phyloP scores from a whole-genome alignment of 2,797 vertebrate species.

The Falco rusticolus region DNA sequence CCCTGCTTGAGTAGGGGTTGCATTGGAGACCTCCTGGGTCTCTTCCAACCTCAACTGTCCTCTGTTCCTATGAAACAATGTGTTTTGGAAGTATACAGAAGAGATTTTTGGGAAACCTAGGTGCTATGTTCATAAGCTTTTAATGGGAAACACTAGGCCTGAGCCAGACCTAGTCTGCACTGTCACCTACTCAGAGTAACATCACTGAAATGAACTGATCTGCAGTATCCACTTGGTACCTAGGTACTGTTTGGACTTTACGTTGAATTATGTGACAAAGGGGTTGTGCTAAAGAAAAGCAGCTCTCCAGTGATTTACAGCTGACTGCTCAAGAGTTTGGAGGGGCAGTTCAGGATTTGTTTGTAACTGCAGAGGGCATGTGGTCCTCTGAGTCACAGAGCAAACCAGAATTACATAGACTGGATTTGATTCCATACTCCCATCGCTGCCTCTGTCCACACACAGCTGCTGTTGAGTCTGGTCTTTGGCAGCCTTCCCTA shows the following conservation, averaged over 20 bases:
- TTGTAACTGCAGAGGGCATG: not conserved
- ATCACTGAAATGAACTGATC: not conserved
- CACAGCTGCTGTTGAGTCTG: not conserved
- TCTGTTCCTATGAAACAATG: not conserved
- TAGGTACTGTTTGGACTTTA: not conserved
- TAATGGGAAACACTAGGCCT: not conserved
- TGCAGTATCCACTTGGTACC: not conserved
- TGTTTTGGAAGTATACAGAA: not conserved
- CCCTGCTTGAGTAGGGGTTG: not conserved
- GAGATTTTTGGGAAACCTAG: not conserved
- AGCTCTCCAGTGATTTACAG: not conserved
- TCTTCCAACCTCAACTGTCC: not conserved
- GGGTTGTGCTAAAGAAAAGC: not conserved
- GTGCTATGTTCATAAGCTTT: not conserved
- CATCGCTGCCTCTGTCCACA: not conserved
- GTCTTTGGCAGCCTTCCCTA: not conserved
- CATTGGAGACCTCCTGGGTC: not conserved
- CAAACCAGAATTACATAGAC: not conserved
- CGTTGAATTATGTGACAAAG: not conserved
- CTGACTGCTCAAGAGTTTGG: not conserved
- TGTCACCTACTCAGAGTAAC: not conserved
- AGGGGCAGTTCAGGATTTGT: not conserved
- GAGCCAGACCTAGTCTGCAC: not conserved
- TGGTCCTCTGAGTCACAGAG: accelerated
- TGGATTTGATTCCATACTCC: not conserved